These are phyloP conservation scores for Aphelenchoides fujianensis DNA, from an alignment of 1,140 invertebrate genomes.

Conservation along the genomic window DNA sequence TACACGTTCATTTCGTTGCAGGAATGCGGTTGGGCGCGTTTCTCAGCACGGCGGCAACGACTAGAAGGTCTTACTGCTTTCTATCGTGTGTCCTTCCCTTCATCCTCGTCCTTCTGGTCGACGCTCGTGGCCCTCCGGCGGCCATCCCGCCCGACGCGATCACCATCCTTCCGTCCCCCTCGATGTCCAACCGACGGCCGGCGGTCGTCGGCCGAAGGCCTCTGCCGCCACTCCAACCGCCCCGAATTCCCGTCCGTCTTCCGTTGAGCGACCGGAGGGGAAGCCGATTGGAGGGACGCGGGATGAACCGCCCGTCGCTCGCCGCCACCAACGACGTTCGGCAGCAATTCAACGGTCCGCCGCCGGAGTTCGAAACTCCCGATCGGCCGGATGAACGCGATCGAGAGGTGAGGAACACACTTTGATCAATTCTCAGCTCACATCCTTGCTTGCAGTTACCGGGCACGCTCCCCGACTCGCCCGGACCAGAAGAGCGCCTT, in stretches of 20 bases:
- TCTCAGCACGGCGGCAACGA: too few relatives aligned
- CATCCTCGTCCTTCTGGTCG: not conserved
- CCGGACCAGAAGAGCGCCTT: not conserved
- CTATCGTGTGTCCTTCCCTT: not conserved
- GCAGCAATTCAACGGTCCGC: conserved; percentile 2
- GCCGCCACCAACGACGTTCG: not conserved
- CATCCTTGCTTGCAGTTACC: not conserved
- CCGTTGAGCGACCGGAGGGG: too few relatives aligned
- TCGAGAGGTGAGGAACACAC: too few relatives aligned
- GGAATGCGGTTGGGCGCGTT: too few relatives aligned
- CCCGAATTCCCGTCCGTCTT: not conserved
- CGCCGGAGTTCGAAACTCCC: not conserved
- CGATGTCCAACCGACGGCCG: not conserved
- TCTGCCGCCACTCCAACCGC: not conserved
- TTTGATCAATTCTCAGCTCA: not conserved
- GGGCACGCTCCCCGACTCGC: not conserved
- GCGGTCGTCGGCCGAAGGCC: not conserved
- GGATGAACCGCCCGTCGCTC: not conserved
- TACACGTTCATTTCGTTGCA: too few relatives aligned
- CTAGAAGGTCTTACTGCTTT: too few relatives aligned
- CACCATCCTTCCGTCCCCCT: not conserved
- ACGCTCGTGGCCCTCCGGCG: not conserved
- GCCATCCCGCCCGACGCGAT: not conserved
- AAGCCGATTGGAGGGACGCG: too few relatives aligned
- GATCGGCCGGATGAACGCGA: too few relatives aligned